These are phyloP conservation scores for Sebastes iracundus DNA, from an alignment of 2,797 vertebrate species.

Conservation along the genomic window DNA sequence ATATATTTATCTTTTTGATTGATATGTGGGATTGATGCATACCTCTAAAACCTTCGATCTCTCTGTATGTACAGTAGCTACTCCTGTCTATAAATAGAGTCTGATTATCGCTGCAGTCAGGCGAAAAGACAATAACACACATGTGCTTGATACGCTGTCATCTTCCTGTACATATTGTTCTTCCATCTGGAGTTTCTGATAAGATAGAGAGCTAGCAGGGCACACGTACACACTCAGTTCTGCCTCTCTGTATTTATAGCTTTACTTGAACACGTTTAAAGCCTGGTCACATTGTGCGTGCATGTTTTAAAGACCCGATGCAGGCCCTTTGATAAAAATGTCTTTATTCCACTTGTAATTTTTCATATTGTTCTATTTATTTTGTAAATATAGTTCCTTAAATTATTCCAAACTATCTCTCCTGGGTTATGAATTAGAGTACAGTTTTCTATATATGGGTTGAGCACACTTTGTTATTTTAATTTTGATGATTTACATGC, in stretches of 20 bases:
- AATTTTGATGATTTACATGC: background rate
- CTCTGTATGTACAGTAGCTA: background rate
- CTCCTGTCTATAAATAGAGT: background rate
- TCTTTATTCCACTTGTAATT: background rate
- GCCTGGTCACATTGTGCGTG: background rate
- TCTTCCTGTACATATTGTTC: slow-evolving; percentile 8
- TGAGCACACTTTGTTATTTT: background rate
- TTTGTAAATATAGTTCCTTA: background rate
- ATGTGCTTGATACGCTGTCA: background rate
- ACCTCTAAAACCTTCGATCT: background rate
- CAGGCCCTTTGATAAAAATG: background rate
- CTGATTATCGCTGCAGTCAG: background rate
- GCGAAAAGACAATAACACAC: slow-evolving; percentile 17
- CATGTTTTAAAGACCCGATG: background rate
- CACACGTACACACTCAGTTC: background rate
- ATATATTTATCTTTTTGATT: background rate
- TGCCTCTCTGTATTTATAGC: background rate
- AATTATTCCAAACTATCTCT: background rate
- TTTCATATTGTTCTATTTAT: background rate
- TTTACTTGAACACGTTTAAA: background rate
- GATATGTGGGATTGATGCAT: background rate
- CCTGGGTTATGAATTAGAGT: background rate
- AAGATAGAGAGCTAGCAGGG: slow-evolving; percentile 3
- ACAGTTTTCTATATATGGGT: background rate
- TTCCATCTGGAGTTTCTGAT: slow-evolving; percentile 49